These are phyloP conservation scores for Ceratoteleas bidentatus DNA, from an alignment of 1,140 invertebrate genomes.

Conservation along the genomic window DNA sequence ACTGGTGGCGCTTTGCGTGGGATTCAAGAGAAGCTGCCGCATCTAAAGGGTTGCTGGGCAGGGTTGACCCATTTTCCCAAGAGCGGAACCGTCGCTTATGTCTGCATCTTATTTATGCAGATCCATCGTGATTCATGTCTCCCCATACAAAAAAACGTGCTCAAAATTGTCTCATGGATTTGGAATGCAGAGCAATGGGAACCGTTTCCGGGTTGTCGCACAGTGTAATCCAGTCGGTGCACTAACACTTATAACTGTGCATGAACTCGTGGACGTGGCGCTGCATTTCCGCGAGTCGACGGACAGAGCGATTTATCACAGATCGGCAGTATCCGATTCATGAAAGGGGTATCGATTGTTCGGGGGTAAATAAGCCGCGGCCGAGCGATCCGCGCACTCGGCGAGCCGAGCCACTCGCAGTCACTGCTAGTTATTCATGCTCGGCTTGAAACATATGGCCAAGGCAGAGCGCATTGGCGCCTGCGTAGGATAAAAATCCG, in stretches of 20 bases:
- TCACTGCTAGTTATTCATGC: constrained; percentile 60
- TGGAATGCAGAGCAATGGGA: neutral
- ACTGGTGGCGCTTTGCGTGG: constrained; percentile 61
- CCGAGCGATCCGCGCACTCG: constrained; percentile 51
- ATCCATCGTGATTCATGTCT: constrained; percentile 54
- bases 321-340: constrained; percentile 45
- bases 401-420: constrained; percentile 61
- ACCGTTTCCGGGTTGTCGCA: too few species aligned
- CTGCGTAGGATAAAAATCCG: constrained; percentile 58
- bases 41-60: constrained; percentile 67
- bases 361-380: constrained; percentile 49
- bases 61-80: constrained; percentile 64
- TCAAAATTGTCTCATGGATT: constrained; percentile 2
- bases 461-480: constrained; percentile 53
- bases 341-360: constrained; percentile 53
- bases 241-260: too few species aligned
- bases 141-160: neutral
- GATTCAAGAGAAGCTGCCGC: constrained; percentile 56
- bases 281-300: constrained; percentile 38
- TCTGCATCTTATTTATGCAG: constrained; percentile 47
- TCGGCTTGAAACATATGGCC: constrained; percentile 56
- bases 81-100: constrained; percentile 53
- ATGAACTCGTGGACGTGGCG: constrained; percentile 24
- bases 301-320: neutral
- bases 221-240: too few species aligned